Percentiles rank a stretch among this genome's conserved stretches.
Evolutionary conservation across 2,113 vertebrate species (phyloP).

Genomic region (Cololabis saira): DNA sequence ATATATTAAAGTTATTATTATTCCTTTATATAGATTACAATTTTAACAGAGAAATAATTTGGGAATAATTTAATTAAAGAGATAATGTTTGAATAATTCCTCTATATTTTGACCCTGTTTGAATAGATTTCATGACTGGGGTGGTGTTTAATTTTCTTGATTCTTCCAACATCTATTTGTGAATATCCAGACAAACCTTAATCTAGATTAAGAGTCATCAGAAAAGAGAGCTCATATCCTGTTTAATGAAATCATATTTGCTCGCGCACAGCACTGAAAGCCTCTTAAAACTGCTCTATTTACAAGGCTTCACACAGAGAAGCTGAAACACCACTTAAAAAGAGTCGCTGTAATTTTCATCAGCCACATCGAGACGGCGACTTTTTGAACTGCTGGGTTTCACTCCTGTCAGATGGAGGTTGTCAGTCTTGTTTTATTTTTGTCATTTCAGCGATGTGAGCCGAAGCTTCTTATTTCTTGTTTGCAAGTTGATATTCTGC

Average conservation of each 20-base stretch:
- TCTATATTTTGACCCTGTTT: constrained; percentile 66
- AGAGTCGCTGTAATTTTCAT: constrained; percentile 34
- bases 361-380: neutral
- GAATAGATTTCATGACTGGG: constrained; percentile 63
- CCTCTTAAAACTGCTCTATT: constrained; percentile 70
- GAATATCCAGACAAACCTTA: constrained; percentile 67
- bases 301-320: constrained; percentile 52
- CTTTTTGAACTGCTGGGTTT: constrained; percentile 30
- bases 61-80: constrained; percentile 83
- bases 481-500: constrained; percentile 76
- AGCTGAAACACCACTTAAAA: constrained; percentile 48
- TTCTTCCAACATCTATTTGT: constrained; percentile 65
- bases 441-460: constrained; percentile 49
- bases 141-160: constrained; percentile 68
- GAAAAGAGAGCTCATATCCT: constrained; percentile 73
- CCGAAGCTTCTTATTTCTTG: constrained; percentile 68
- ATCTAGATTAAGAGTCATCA: constrained; percentile 74
- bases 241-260: constrained; percentile 76
- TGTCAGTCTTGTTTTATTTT: constrained; percentile 55
- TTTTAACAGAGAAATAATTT: constrained; percentile 74
- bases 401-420: constrained; percentile 38
- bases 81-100: constrained; percentile 69
- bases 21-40: constrained; percentile 76
- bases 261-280: constrained; percentile 55
- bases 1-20: constrained; percentile 78